These are phyloP conservation scores for Lepus timidus DNA, from an alignment of 2,113 vertebrate species.

Conservation along the genomic window DNA sequence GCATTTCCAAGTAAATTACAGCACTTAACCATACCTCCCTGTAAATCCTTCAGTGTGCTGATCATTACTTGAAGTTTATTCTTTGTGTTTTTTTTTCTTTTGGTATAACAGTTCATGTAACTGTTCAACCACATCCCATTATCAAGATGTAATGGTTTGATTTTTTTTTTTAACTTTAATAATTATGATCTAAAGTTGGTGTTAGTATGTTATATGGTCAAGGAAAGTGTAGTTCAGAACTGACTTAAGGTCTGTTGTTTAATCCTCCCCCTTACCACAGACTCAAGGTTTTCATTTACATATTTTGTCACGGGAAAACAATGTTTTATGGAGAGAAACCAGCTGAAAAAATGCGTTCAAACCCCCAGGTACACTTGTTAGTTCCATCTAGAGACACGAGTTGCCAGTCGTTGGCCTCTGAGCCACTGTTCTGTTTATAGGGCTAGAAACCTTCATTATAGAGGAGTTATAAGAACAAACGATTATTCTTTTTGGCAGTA, in stretches of 20 bases:
- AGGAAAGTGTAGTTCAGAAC: not conserved
- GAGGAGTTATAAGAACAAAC: not conserved
- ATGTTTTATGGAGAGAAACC: not conserved
- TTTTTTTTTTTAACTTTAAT: slow-evolving; percentile 15
- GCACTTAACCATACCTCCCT: not conserved
- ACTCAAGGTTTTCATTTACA: not conserved
- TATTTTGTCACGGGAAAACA: not conserved
- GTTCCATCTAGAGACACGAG: not conserved
- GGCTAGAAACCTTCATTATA: not conserved
- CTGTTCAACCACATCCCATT: not conserved
- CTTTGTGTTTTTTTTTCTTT: not conserved
- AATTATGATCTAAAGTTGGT: not conserved
- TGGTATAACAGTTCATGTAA: not conserved
- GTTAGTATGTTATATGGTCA: not conserved
- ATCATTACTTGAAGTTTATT: not conserved
- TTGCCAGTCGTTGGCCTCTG: not conserved
- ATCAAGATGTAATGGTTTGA: not conserved
- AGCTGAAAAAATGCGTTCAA: slow-evolving; percentile 14
- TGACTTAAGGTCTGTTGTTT: not conserved
- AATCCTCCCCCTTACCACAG: not conserved
- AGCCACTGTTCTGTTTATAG: not conserved
- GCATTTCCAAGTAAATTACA: not conserved
- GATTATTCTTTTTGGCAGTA: not conserved
- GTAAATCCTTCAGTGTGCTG: not conserved
- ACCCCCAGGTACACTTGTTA: not conserved